A percentile compares a stretch with the other conserved stretches of the same genome.
These are phyloP conservation scores for Pseudococcus jackbeardsleyi DNA, from an alignment of 2,888 invertebrate genomes.

Conservation along the genomic window DNA sequence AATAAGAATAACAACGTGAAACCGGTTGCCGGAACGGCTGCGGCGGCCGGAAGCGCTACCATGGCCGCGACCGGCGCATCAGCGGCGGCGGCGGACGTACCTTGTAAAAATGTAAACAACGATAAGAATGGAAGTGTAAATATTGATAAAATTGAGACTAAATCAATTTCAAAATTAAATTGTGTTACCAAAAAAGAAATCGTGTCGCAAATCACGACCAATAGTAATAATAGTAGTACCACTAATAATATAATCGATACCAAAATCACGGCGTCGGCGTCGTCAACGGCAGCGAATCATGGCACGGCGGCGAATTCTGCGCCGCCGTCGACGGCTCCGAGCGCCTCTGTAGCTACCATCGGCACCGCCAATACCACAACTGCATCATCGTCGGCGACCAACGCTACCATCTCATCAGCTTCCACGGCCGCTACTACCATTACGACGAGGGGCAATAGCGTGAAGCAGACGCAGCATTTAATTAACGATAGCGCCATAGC, in stretches of 20 bases:
- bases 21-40: neutral
- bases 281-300: neutral
- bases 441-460: conserved; percentile 51
- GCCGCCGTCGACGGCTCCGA: neutral
- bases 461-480: conserved; percentile 60
- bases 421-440: neutral
- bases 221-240: conserved; percentile 1
- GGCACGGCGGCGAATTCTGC: neutral
- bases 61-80: neutral
- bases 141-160: conserved; percentile 54
- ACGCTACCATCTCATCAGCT: neutral
- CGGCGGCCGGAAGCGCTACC: neutral
- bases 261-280: conserved; percentile 20
- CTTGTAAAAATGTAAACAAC: conserved; percentile 37
- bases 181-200: conserved; percentile 61
- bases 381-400: neutral
- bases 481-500: conserved; percentile 63
- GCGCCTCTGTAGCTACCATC: neutral
- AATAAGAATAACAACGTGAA: conserved; percentile 60
- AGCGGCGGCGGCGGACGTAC: neutral
- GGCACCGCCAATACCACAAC: neutral
- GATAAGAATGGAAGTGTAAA: conserved; percentile 53
- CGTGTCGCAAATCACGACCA: conserved; percentile 21
- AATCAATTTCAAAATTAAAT: conserved; percentile 57
- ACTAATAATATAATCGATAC: conserved; percentile 40